Evolutionary conservation across 2,113 vertebrate genomes (phyloP).

Genomic region (Elachura formosa): DNA sequence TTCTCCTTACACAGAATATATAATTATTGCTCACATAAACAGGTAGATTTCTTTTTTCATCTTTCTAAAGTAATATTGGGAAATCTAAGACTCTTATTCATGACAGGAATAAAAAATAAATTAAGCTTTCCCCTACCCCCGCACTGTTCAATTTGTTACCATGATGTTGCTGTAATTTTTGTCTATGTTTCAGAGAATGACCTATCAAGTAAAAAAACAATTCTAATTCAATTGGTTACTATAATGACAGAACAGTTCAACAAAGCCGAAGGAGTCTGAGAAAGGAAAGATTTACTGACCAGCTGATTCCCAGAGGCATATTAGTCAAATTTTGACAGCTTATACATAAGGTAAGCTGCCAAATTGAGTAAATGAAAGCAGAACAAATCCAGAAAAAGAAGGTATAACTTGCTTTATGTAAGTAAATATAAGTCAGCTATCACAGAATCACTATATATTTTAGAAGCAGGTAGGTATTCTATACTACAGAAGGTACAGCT

Average conservation of each 20-base stretch:
- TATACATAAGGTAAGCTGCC: slow-evolving; percentile 30
- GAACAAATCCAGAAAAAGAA: slow-evolving; percentile 30
- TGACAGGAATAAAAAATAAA: slow-evolving; percentile 50
- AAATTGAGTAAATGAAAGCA: slow-evolving; percentile 41
- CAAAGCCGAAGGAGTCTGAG: slow-evolving; percentile 5
- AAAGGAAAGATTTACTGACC: slow-evolving; percentile 59
- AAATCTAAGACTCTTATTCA: slow-evolving; percentile 49
- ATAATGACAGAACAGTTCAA: slow-evolving; percentile 49
- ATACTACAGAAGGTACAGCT: slow-evolving; percentile 39
- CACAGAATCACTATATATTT: slow-evolving; percentile 26
- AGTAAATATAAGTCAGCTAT: slow-evolving; percentile 46
- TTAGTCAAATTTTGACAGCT: slow-evolving; percentile 45
- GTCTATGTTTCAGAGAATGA: neutral
- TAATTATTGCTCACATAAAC: slow-evolving; percentile 72
- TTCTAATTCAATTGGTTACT: slow-evolving; percentile 22
- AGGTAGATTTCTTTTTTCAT: slow-evolving; percentile 51
- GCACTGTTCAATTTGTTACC: slow-evolving; percentile 9
- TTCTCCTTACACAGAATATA: slow-evolving; percentile 67
- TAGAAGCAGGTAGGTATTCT: slow-evolving; percentile 56
- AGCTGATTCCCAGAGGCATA: slow-evolving; percentile 27
- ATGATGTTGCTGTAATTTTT: neutral
- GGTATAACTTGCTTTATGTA: slow-evolving; percentile 2
- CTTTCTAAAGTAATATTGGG: neutral
- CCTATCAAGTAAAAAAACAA: neutral
- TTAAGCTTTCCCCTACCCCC: neutral